Evolutionary conservation across 2,113 vertebrate species (phyloP).

Genomic region (Petromus typicus): DNA sequence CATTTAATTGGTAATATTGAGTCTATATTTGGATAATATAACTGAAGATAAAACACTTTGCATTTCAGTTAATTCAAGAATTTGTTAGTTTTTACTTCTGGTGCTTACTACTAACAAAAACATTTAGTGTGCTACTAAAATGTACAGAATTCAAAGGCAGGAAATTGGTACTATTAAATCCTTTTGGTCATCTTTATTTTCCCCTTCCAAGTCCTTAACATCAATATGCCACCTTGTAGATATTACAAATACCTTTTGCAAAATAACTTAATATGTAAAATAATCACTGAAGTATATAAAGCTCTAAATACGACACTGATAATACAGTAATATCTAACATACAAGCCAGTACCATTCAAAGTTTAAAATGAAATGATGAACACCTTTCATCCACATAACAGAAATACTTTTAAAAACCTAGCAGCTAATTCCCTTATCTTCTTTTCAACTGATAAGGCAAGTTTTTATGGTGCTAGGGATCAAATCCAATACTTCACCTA

Average conservation of each 20-base stretch:
- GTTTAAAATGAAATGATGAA: neutral
- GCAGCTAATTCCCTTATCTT: constrained; percentile 3
- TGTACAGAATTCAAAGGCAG: constrained; percentile 12
- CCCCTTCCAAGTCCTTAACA: neutral
- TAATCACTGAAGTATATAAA: constrained; percentile 43
- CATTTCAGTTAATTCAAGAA: constrained; percentile 11
- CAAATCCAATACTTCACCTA: neutral
- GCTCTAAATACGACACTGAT: constrained; percentile 22
- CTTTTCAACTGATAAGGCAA: constrained; percentile 35
- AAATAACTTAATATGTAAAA: constrained; percentile 8
- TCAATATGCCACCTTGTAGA: neutral
- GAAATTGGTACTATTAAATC: constrained; percentile 16
- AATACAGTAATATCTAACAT: neutral
- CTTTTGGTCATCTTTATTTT: constrained; percentile 26
- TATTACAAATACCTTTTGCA: neutral
- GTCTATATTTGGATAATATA: neutral
- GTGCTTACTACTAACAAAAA: neutral
- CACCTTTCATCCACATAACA: constrained; percentile 28
- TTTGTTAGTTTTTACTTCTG: neutral
- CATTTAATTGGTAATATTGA: constrained; percentile 44
- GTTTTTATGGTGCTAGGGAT: neutral
- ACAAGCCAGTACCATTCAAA: neutral
- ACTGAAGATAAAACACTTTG: constrained; percentile 21
- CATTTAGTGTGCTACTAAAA: neutral
- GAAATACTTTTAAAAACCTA: constrained; percentile 51